Conservation (phyloP, 2,113 vertebrate species). For the Leiothrix lutea region DNA sequence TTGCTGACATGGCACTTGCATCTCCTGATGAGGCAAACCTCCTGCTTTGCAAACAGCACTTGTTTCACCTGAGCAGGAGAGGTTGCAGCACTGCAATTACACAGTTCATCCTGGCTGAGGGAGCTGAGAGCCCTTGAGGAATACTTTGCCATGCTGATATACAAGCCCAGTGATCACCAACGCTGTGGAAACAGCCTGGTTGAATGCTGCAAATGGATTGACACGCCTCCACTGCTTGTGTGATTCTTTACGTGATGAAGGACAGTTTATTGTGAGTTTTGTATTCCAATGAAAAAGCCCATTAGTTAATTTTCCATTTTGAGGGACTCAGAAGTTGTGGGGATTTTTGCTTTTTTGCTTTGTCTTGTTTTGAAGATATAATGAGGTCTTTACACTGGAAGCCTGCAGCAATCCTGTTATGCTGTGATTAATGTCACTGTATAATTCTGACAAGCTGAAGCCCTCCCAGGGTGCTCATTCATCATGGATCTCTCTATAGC, state of each 20-base stretch:
- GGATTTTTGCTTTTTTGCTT: conserved; percentile 5
- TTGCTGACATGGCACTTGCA: not conserved
- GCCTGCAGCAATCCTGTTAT: conserved; percentile 53
- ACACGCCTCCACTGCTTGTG: not conserved
- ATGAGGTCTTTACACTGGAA: conserved; percentile 61
- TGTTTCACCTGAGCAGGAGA: not conserved
- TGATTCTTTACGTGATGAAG: not conserved
- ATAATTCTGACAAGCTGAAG: conserved; percentile 48
- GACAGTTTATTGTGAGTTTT: not conserved
- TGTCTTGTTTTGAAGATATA: conserved; percentile 59
- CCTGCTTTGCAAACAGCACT: not conserved
- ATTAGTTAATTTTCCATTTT: not conserved
- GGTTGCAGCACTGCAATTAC: not conserved
- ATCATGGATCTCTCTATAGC: conserved; percentile 40
- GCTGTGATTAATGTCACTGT: conserved; percentile 69
- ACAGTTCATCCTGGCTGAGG: not conserved
- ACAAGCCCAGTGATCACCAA: not conserved
- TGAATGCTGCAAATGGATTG: not conserved
- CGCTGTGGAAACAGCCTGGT: not conserved
- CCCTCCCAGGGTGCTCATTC: conserved; percentile 48
- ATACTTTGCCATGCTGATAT: not conserved
- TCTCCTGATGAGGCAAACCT: not conserved
- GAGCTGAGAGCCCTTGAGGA: not conserved
- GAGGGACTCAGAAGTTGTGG: conserved; percentile 4
- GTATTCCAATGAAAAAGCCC: not conserved